These are phyloP conservation scores for Lysandra coridon DNA, from an alignment of 2,888 invertebrate genomes.

Conservation along the genomic window DNA sequence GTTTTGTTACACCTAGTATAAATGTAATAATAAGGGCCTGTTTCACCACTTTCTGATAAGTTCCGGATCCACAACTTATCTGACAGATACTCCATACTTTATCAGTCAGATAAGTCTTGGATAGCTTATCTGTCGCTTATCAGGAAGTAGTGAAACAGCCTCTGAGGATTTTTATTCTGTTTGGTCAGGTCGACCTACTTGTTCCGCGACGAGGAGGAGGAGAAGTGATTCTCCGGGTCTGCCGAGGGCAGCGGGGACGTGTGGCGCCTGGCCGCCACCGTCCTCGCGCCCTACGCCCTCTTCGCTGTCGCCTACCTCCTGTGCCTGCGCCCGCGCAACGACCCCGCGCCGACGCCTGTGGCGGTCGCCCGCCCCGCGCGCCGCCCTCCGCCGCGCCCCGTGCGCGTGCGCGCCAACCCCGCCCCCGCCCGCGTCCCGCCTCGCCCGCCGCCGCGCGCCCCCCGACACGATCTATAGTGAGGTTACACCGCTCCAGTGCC, in stretches of 20 bases:
- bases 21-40: too few relatives aligned
- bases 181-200: slow-evolving; percentile 90
- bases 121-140: too few relatives aligned
- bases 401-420: slow-evolving; percentile 28
- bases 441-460: slow-evolving; percentile 13
- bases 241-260: slow-evolving; percentile 75
- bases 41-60: too few relatives aligned
- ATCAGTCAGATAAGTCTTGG: too few relatives aligned
- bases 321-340: slow-evolving; percentile 50
- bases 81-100: too few relatives aligned
- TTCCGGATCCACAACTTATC: too few relatives aligned
- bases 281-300: slow-evolving; percentile 64
- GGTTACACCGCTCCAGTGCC: neutral
- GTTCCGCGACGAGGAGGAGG: slow-evolving; percentile 88
- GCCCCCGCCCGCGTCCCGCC: slow-evolving; percentile 3
- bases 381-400: slow-evolving; percentile 18
- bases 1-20: too few relatives aligned
- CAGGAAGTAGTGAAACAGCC: too few relatives aligned
- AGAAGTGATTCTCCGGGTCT: slow-evolving; percentile 76
- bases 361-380: slow-evolving; percentile 35
- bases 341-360: slow-evolving; percentile 24
- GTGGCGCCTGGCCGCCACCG: slow-evolving; percentile 56
- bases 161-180: neutral
- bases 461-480: slow-evolving; percentile 2
- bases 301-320: slow-evolving; percentile 60